Percentiles rank a stretch among this genome's conserved stretches.
Evolutionary conservation across 2,888 invertebrate species (phyloP).

Genomic region (Sinhomidia bicolor): DNA sequence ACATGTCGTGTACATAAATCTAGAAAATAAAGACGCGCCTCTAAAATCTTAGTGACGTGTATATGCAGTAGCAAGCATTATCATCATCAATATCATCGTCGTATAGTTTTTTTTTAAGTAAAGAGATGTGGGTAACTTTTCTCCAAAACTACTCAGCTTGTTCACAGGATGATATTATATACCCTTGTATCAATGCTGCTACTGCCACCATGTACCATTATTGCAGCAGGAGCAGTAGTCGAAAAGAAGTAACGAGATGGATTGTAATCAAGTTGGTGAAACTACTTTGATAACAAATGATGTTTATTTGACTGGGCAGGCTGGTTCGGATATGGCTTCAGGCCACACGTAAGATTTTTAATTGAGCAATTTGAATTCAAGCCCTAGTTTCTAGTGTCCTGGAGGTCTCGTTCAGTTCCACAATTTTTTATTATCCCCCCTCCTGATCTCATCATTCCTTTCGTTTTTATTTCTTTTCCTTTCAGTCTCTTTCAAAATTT

Average conservation of each 20-base stretch:
- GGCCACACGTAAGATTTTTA: constrained; percentile 80
- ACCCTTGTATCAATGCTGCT: neutral
- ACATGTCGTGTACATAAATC: constrained; percentile 33
- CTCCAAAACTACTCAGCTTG: no score
- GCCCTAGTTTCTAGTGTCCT: constrained; percentile 76
- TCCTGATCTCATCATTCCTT: constrained; percentile 49
- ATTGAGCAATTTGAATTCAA: constrained; percentile 81
- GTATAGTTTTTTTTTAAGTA: no score
- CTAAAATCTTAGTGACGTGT: neutral
- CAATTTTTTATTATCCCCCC: constrained; percentile 61
- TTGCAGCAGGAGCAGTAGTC: constrained; percentile 32
- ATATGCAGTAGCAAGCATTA: no score
- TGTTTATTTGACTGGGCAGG: constrained; percentile 80
- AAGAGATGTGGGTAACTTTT: neutral
- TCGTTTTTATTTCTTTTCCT: constrained; percentile 60
- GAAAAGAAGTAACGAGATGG: constrained; percentile 76
- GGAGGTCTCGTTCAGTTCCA: constrained; percentile 77
- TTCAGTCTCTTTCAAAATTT: constrained; percentile 68
- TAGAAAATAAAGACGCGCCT: constrained; percentile 21
- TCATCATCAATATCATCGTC: no score
- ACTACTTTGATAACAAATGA: constrained; percentile 80
- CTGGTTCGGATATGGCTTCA: constrained; percentile 78
- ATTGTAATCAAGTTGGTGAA: constrained; percentile 78
- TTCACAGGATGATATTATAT: neutral
- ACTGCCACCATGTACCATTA: neutral